Conservation (phyloP, 2,113 vertebrate species). For the Lasiurus cinereus region DNA sequence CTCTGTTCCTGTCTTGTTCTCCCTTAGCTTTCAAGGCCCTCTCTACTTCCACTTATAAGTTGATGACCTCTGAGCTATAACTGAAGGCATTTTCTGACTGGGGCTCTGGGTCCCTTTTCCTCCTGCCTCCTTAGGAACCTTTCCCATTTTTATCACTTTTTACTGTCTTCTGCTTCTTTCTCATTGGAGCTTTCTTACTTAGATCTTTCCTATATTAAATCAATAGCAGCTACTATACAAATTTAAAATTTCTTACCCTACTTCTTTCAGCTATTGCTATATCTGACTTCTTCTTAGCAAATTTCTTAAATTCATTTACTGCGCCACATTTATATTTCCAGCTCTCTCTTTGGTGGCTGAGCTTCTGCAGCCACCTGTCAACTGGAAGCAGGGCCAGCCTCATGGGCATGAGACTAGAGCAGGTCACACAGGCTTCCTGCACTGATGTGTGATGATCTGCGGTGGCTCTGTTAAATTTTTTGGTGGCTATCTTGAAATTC, state of each 20-base stretch:
- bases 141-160: not conserved
- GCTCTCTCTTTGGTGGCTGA: not conserved
- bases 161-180: not conserved
- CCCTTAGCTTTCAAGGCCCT: not conserved
- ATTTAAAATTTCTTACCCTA: not conserved
- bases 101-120: not conserved
- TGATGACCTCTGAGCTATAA: not conserved
- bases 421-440: accelerated
- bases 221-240: not conserved
- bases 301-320: not conserved
- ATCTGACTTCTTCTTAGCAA: not conserved
- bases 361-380: not conserved
- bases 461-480: not conserved
- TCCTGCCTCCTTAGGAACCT: not conserved
- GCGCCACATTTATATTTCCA: not conserved
- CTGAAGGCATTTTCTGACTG: not conserved
- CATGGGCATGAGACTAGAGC: accelerated
- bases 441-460: too few species aligned
- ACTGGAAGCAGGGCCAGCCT: not conserved
- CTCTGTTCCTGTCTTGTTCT: not conserved
- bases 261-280: not conserved
- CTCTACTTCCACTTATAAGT: not conserved
- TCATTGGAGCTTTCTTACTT: not conserved
- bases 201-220: not conserved
- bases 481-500: not conserved